These are phyloP conservation scores for Mormyrus proboscirostris DNA, from an alignment of 2,797 vertebrate genomes.

Conservation along the genomic window DNA sequence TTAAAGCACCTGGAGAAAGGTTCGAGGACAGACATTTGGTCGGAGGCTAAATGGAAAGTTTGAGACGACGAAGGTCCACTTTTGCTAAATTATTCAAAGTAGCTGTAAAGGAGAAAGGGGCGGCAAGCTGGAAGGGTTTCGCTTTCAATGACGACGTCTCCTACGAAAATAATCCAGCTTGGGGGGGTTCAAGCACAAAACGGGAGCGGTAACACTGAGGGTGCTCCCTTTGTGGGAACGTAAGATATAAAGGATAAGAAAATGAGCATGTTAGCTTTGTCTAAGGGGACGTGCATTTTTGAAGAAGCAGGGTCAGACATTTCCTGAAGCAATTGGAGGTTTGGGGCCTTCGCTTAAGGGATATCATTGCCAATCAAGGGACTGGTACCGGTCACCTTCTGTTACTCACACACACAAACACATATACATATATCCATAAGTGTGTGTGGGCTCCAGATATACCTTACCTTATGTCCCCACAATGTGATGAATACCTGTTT, in stretches of 20 bases:
- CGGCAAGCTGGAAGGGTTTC: not conserved
- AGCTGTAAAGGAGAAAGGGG: not conserved
- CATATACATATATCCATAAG: not conserved
- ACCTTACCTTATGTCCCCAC: not conserved
- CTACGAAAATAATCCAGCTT: not conserved
- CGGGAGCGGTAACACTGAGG: not conserved
- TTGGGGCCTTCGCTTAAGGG: not conserved
- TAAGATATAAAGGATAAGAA: not conserved
- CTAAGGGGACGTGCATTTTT: not conserved
- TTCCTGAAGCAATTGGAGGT: not conserved
- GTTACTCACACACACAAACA: not conserved
- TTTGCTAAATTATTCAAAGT: not conserved
- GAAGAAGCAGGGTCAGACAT: not conserved
- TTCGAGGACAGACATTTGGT: constrained; percentile 68
- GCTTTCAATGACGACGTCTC: not conserved
- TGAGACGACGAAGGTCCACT: constrained; percentile 52
- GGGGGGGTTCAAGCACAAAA: not conserved
- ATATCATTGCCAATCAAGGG: not conserved
- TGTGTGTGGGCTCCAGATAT: not conserved
- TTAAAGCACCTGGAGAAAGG: constrained; percentile 77
- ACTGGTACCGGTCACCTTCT: not conserved
- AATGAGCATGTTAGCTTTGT: not conserved
- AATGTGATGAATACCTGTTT: not conserved
- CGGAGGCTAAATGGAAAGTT: constrained; percentile 68
- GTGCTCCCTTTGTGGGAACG: not conserved